Evolutionary conservation across 2,113 vertebrate genomes (phyloP), one percentile per base, ranked within the genome.

Genomic region (Acinonyx jubatus): DNA sequence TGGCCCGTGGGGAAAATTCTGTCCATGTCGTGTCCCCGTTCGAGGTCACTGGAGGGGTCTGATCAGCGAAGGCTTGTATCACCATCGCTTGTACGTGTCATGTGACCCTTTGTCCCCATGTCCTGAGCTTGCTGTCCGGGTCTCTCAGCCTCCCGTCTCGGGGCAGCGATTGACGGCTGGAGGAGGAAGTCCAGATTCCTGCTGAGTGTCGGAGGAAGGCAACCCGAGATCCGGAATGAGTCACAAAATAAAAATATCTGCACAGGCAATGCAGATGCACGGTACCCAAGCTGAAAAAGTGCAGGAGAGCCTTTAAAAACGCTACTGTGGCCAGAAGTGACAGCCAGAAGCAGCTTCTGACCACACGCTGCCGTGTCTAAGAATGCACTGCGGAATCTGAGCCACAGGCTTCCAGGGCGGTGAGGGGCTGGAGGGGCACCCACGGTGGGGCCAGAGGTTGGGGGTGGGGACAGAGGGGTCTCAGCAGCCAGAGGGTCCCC

Each of bases 211-310:
- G 66, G 68, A 78, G 14, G 74, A 61, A 50, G 15, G 29, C 15
- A 5, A 3, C 48, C 55, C 10, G 48, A 29, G 5, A 18, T 78
- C 83, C 11, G 11, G 36, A 45, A 50, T 4, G 68, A 36, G 79
- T 23, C 76, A 55, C 76, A 14, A 29, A 33, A 16, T 16, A 29
- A 36, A 65, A 65, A 48, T 4, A 13, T 5, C 9, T 1, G 16
- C 52, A 4, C 0, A 13, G 65, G 14, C 15, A 1, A 3, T 0
- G 4, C 27, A 15, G 14, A 29, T 6, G 29, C 7, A 21, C 89
- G 15, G 0, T 2, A 7, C 14, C 12, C 7, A 0, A 38, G n/a
- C 85, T 23, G 0, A 3, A 2, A 4, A 8, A 7, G 29, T 0
- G 1, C 6, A 2, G 3, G 11, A 4, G 19, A 33, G 0, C 18